Evolutionary conservation across 2,888 invertebrate species (phyloP).

Genomic region (Ametastegia equiseti): DNA sequence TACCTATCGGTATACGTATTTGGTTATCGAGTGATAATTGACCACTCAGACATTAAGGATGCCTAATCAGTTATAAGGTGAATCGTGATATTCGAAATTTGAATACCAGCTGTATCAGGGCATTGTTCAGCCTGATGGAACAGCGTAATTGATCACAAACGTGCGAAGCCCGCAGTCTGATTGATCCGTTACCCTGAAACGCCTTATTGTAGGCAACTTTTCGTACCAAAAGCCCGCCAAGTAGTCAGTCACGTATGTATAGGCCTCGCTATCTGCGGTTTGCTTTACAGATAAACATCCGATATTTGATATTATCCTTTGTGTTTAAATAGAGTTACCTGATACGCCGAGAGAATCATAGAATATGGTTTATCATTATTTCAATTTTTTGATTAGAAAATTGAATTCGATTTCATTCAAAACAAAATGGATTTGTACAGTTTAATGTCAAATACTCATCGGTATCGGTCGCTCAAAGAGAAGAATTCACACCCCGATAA

Average conservation of each 20-base stretch:
- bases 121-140: neutral
- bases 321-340: neutral
- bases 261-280: neutral
- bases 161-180: neutral
- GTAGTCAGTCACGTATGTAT: neutral
- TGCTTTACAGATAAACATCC: neutral
- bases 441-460: neutral
- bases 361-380: neutral
- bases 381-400: neutral
- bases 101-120: neutral
- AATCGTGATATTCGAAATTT: neutral
- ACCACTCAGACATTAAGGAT: too few relatives aligned
- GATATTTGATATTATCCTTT: neutral
- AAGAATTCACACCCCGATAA: neutral
- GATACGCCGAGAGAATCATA: neutral
- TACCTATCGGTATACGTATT: too few relatives aligned
- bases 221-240: neutral
- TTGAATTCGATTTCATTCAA: neutral
- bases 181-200: neutral
- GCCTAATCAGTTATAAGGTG: neutral
- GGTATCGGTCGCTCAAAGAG: neutral
- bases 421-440: neutral
- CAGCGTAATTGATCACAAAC: neutral
- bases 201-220: neutral
- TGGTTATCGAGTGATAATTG: too few relatives aligned